These are phyloP conservation scores for Pandemis cinnamomeana DNA, from an alignment of 2,888 invertebrate genomes.

Conservation along the genomic window DNA sequence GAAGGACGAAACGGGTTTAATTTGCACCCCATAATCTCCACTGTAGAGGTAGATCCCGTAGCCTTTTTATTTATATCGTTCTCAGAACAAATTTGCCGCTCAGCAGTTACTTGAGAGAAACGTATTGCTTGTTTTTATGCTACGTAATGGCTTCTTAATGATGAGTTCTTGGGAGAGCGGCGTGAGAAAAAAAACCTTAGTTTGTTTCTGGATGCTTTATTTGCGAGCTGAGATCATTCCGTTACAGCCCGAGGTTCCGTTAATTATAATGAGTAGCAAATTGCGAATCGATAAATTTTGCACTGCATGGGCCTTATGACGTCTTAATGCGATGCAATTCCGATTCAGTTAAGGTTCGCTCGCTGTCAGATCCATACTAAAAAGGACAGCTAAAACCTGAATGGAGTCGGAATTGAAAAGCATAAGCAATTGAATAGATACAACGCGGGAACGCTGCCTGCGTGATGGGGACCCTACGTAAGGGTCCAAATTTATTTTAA, in stretches of 20 bases:
- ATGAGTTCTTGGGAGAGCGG: slow-evolving; percentile 37
- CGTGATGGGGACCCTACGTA: too few species aligned
- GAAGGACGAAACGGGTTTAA: not conserved
- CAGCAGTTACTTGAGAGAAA: slow-evolving; percentile 23
- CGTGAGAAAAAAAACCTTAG: slow-evolving; percentile 30
- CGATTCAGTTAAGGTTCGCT: too few species aligned
- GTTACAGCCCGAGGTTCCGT: slow-evolving; percentile 29
- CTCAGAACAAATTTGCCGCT: slow-evolving; percentile 39
- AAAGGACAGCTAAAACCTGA: too few species aligned
- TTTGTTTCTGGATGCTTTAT: slow-evolving; percentile 30
- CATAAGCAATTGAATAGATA: too few species aligned
- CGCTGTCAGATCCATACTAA: too few species aligned
- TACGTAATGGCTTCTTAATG: slow-evolving; percentile 42
- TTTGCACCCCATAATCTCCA: slow-evolving; percentile 12
- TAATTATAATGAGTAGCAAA: slow-evolving; percentile 4
- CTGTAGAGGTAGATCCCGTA: slow-evolving; percentile 1
- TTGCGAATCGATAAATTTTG: not conserved
- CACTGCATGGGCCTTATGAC: too few species aligned
- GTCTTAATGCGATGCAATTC: too few species aligned
- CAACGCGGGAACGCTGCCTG: too few species aligned
- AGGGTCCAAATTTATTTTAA: too few species aligned
- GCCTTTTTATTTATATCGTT: slow-evolving; percentile 20
- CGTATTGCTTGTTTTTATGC: slow-evolving; percentile 40
- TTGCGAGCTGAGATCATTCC: slow-evolving; percentile 31
- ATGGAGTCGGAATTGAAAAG: too few species aligned